Base-by-base conservation (phyloP, 2,113 vertebrate genomes). In the Perccottus glenii region DNA sequence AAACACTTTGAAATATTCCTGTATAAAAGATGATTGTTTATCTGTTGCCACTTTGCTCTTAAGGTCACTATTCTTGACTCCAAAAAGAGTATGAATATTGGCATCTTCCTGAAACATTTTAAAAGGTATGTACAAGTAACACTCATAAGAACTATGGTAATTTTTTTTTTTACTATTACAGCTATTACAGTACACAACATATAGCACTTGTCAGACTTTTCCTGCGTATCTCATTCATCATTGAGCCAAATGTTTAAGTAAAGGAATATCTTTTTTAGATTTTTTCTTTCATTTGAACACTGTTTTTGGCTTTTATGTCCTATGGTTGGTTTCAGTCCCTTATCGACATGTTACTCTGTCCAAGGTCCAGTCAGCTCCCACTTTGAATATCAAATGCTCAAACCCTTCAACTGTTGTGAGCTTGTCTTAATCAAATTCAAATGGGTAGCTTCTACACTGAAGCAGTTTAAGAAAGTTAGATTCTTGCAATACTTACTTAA, bases 11-110 rank as follows among this genome's bases (percentile, higher is more conserved):
- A 16, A 5, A 47, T 9, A 4, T 27, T 46, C 3, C 7, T 47
- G 0, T 46, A 36, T 16, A 44, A 9, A 15, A 6, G 3, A 32
- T 32, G 42, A 47, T 11, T 6, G 6, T 46, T 42, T 48, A 5
- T 4, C 57, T 45, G 9, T 0, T 67, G 3, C 27, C 73, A 6
- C 38, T 46, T 44, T 63, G 70, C 43, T 64, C 67, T 52, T 57
- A 46, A 93, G 93, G 82, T 92, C 38, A 86, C 85, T 33, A 90
- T 93, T 64, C 81, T 93, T 42, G 91, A 91, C 77, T 88, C 89
- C 14, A 93, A 93, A 81, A 91, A 88, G 73, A 91, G 91, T 15
- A 93, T 93, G 92, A 93, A 92, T 64, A 71, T 93, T 40, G 90
- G 87, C 12, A 93, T 93, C 80, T 88, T 93, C 55, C 81, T 93